A percentile compares a stretch with the other conserved stretches of the same genome.
These are phyloP conservation scores for Agrypnus murinus DNA, from an alignment of 2,888 invertebrate species.

Conservation along the genomic window DNA sequence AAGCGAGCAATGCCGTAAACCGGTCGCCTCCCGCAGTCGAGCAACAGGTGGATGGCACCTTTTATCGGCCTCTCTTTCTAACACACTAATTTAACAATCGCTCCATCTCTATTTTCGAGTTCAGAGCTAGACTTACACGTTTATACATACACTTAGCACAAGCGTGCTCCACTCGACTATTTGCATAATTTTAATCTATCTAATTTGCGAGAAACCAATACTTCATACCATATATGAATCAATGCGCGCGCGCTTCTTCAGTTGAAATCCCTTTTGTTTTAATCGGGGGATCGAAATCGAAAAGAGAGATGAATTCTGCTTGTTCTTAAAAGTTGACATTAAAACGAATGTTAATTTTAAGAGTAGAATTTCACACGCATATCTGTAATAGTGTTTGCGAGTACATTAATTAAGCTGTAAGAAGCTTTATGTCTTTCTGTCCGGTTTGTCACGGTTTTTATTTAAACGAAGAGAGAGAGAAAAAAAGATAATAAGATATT, in stretches of 20 bases:
- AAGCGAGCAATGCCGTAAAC: slow-evolving; percentile 53
- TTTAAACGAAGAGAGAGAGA: no score
- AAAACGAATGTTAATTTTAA: slow-evolving; percentile 10
- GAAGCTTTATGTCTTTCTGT: slow-evolving; percentile 24
- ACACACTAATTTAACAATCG: slow-evolving; percentile 11
- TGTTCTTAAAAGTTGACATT: neutral
- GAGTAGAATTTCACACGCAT: slow-evolving; percentile 21
- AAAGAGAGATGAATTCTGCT: neutral
- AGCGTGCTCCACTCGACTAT: slow-evolving; percentile 32
- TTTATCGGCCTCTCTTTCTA: slow-evolving; percentile 35
- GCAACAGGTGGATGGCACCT: slow-evolving; percentile 62
- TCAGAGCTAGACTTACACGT: slow-evolving; percentile 6
- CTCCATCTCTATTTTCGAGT: no score
- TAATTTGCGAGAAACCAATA: slow-evolving; percentile 31
- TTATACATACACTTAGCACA: slow-evolving; percentile 12
- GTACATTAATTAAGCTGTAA: slow-evolving; percentile 26
- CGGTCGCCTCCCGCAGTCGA: slow-evolving; percentile 62
- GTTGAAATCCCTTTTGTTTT: neutral
- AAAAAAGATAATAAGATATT: slow-evolving; percentile 16
- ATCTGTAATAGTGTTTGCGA: slow-evolving; percentile 26
- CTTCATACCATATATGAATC: slow-evolving; percentile 21
- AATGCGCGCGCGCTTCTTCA: slow-evolving; percentile 11
- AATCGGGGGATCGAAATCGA: no score
- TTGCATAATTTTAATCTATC: slow-evolving; percentile 36
- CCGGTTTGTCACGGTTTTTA: slow-evolving; percentile 24